A percentile compares a stretch with the other conserved stretches of the same genome.
Conservation (phyloP, 2,113 vertebrate species). For the Nibea coibor region DNA sequence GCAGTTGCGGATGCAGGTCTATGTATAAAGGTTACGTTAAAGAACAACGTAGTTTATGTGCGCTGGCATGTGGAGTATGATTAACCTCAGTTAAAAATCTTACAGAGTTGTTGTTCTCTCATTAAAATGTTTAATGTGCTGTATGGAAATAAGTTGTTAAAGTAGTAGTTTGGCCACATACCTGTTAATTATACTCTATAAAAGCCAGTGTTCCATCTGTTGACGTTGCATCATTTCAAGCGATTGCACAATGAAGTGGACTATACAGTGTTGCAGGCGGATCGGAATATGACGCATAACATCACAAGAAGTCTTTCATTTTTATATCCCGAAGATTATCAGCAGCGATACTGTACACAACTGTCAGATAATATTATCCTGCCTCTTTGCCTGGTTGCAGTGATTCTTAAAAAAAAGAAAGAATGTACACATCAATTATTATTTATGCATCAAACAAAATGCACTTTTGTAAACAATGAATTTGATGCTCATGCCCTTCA, state of each 20-base stretch:
- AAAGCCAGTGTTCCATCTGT: background rate
- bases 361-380: background rate
- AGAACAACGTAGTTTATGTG: background rate
- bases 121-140: background rate
- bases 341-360: background rate
- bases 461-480: background rate
- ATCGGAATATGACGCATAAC: background rate
- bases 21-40: no score
- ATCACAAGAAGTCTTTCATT: background rate
- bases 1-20: no score
- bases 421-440: background rate
- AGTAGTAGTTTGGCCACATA: background rate
- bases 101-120: background rate
- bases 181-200: background rate
- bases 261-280: no score
- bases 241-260: background rate
- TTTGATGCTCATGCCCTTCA: background rate
- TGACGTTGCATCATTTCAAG: no score
- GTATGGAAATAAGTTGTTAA: background rate
- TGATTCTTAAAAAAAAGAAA: background rate
- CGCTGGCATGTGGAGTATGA: background rate
- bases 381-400: constrained; percentile 4
- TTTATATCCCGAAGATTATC: background rate
- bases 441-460: background rate
- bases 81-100: background rate